These are phyloP conservation scores for Sebastes paucispinis DNA, from an alignment of 2,797 vertebrate species.

Conservation along the genomic window DNA sequence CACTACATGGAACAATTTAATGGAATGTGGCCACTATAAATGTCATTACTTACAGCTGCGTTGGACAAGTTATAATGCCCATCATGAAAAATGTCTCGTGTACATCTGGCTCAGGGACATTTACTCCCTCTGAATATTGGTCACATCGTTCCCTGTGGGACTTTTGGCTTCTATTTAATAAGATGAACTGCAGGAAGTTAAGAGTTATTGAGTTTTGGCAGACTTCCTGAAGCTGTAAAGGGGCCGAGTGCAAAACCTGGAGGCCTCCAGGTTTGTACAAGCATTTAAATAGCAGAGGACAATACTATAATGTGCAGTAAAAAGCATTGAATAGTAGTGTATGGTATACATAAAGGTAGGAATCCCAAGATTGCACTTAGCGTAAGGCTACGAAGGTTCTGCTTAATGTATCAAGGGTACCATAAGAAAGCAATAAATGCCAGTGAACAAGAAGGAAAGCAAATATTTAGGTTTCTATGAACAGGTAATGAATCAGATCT, in stretches of 20 bases:
- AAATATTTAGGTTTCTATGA: constrained; percentile 31
- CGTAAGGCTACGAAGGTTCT: not conserved
- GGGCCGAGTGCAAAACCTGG: constrained; percentile 31
- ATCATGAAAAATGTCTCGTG: constrained; percentile 14
- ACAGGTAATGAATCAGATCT: constrained; percentile 25
- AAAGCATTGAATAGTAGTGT: not conserved
- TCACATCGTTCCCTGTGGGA: constrained; percentile 28
- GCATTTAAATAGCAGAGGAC: constrained; percentile 17
- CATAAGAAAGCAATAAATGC: constrained; percentile 19
- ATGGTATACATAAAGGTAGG: not conserved
- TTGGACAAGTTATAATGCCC: constrained; percentile 24
- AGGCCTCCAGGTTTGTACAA: constrained; percentile 15
- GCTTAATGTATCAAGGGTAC: not conserved
- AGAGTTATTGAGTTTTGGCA: constrained; percentile 54
- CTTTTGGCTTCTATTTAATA: constrained; percentile 54
- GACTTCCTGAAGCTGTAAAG: constrained; percentile 54
- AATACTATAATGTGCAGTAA: constrained; percentile 25
- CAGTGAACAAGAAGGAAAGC: constrained; percentile 3
- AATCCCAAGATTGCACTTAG: constrained; percentile 15
- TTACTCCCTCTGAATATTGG: constrained; percentile 26
- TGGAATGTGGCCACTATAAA: constrained; percentile 8
- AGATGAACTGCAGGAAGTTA: constrained; percentile 42
- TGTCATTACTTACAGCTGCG: constrained; percentile 15
- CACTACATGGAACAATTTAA: constrained; percentile 1
- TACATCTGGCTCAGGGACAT: constrained; percentile 26